Conservation (phyloP, 2,888 invertebrate species). For the Bombylius major region DNA sequence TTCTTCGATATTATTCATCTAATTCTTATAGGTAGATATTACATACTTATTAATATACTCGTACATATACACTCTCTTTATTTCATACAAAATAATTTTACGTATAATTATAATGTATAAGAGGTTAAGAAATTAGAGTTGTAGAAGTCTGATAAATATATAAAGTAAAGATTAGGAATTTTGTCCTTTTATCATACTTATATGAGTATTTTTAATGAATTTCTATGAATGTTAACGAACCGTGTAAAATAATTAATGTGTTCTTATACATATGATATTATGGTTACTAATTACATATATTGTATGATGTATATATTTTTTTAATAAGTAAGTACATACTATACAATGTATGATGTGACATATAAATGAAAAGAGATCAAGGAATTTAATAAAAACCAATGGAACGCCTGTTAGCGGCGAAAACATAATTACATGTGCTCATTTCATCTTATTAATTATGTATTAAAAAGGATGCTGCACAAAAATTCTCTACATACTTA, state of each 20-base stretch:
- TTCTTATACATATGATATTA: background rate
- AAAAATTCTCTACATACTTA: background rate
- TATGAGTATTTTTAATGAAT: background rate
- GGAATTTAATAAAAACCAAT: slow-evolving; percentile 15
- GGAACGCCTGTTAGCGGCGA: slow-evolving; percentile 14
- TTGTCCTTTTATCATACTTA: background rate
- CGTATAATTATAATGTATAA: too few relatives aligned
- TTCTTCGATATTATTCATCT: too few relatives aligned
- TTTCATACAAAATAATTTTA: too few relatives aligned
- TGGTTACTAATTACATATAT: slow-evolving; percentile 8
- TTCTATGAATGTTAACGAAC: background rate
- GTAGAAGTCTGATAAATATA: too few relatives aligned
- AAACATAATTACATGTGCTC: slow-evolving; percentile 13
- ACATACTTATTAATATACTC: too few relatives aligned
- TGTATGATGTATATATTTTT: background rate
- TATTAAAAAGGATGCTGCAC: background rate
- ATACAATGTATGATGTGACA: background rate
- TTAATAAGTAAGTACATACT: background rate
- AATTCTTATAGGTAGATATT: too few relatives aligned
- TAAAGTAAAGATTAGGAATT: background rate
- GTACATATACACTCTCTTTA: too few relatives aligned
- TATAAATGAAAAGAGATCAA: background rate
- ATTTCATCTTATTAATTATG: slow-evolving; percentile 13
- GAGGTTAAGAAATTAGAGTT: too few relatives aligned
- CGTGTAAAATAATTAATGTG: background rate